These are phyloP conservation scores for Vollenhovia emeryi DNA, from an alignment of 1,140 invertebrate species.

Conservation along the genomic window DNA sequence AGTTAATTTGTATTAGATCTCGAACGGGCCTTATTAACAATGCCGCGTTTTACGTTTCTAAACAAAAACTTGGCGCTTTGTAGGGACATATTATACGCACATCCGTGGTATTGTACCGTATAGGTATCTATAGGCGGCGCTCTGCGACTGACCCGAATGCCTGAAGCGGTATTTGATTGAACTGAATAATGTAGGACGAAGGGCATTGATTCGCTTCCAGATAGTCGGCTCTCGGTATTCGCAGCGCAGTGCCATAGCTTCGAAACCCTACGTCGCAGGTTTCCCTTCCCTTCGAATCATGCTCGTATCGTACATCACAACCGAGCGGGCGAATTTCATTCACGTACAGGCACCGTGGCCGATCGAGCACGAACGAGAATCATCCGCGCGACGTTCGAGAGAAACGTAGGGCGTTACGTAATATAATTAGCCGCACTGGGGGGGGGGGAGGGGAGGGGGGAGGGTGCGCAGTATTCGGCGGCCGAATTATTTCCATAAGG, in stretches of 20 bases:
- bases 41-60: background rate
- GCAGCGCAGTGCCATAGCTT: slow-evolving; percentile 20
- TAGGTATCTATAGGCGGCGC: slow-evolving; percentile 9
- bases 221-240: slow-evolving; percentile 70
- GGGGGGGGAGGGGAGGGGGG: too few species aligned
- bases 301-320: slow-evolving; percentile 28
- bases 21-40: background rate
- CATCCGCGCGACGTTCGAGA: background rate
- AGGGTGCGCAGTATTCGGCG: background rate
- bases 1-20: background rate
- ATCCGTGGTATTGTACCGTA: background rate
- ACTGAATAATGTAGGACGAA: slow-evolving; percentile 81
- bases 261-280: slow-evolving; percentile 10
- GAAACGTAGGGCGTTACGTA: slow-evolving; percentile 1
- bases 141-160: slow-evolving; percentile 75
- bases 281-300: slow-evolving; percentile 25
- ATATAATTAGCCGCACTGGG: slow-evolving; percentile 30
- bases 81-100: background rate
- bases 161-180: slow-evolving; percentile 77
- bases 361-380: slow-evolving; percentile 21
- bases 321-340: slow-evolving; percentile 20
- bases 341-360: background rate
- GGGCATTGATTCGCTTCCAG: slow-evolving; percentile 78
- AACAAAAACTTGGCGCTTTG: slow-evolving; percentile 3
- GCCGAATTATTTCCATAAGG: slow-evolving; percentile 32